Base-by-base conservation (phyloP, 2,888 invertebrate species). In the Chromoteleia sp. region DNA sequence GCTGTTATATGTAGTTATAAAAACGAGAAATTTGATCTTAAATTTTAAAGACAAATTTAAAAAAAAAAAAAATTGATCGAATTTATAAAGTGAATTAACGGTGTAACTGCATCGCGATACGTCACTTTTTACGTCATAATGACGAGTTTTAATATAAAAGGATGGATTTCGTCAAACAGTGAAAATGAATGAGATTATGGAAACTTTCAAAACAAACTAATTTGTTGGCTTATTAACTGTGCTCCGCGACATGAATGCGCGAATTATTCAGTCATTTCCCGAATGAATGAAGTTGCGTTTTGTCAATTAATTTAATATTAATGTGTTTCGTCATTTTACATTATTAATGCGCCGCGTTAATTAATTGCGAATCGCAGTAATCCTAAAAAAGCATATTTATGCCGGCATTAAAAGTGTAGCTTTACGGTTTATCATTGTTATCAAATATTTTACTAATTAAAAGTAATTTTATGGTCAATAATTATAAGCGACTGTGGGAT, bases 221-320 rank as follows among this genome's bases (percentile, higher is more conserved):
- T 68, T 68, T 68, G 43, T 68, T 68, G 33, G 21, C 43, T 54
- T 56, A 45, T 68, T 56, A 68, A 56, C 25, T 54, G 14, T 15
- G 54, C 30, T 39, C 29, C 12, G 25, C 54, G 67, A 67, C 52
- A 58, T 54, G 29, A 59, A 52, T 52, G 33, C 41, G 25, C 19
- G 25, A 71, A 61, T 52, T 61, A 61, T 25, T 12, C 39, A 48
- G 30, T 29, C 29, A 29, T 58, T 59, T 59, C 33, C 17, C 70
- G 70, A 50, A 48, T 58, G 39, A 70, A 70, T 59, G 45, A 70
- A 70, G 50, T 59, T 56, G 41, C 43, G n/a, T 52, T 52, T 41
- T 61, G 61, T 61, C 50, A 41, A 48, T 36, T 71, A 58, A 58
- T 70, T 70, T 48, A 17, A 48, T 48, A 70, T 70, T 70, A 70